phyloP scores from a whole-genome alignment of 2,113 vertebrate genomes.

The Passer domesticus region DNA sequence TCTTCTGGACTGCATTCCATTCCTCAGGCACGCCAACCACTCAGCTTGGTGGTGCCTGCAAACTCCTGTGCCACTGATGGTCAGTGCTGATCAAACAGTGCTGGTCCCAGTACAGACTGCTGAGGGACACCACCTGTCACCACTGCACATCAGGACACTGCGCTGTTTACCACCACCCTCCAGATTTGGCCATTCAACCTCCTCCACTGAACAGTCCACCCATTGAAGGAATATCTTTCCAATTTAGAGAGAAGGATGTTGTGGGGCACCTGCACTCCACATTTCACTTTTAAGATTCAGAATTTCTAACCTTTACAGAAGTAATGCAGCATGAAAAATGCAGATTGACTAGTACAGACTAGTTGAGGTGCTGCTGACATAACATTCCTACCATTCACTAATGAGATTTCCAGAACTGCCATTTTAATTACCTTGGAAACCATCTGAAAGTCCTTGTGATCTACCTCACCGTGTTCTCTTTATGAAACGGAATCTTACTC shows the following conservation, averaged over 20 bases:
- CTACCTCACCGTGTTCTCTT: not conserved
- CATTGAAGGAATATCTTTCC: not conserved
- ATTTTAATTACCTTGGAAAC: constrained; percentile 41
- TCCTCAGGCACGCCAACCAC: not conserved
- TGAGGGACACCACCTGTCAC: not conserved
- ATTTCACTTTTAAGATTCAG: not conserved
- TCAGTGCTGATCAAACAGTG: not conserved
- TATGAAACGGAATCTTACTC: not conserved
- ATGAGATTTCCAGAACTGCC: constrained; percentile 22
- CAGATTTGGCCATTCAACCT: not conserved
- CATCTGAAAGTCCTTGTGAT: constrained; percentile 10
- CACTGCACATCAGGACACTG: not conserved
- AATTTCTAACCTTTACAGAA: not conserved
- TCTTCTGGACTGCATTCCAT: not conserved
- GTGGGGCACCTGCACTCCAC: not conserved
- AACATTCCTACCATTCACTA: not conserved
- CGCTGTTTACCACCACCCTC: not conserved
- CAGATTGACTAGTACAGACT: not conserved
- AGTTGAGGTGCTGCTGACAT: not conserved
- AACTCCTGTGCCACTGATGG: not conserved
- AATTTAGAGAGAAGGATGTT: not conserved
- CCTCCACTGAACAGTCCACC: not conserved
- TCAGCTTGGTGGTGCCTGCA: not conserved
- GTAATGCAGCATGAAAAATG: not conserved
- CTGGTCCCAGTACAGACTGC: not conserved